These are phyloP conservation scores for Pantala flavescens DNA, from an alignment of 1,140 invertebrate species.

Conservation along the genomic window DNA sequence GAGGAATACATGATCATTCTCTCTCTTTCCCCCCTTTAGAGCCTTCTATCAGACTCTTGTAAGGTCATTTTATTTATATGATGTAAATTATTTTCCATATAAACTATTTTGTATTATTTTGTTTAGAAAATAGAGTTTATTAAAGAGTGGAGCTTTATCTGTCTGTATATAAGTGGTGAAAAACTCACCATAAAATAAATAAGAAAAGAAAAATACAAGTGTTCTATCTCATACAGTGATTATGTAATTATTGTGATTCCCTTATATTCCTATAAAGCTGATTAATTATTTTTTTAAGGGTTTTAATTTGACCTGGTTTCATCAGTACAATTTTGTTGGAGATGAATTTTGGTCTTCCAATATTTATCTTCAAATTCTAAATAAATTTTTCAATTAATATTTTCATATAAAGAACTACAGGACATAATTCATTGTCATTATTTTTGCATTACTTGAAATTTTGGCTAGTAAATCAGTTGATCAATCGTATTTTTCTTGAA, in stretches of 20 bases:
- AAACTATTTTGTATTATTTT: conserved; percentile 11
- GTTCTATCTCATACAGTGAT: neutral
- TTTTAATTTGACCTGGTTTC: too few species aligned
- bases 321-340: too few species aligned
- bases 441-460: too few species aligned
- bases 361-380: too few species aligned
- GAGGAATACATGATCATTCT: neutral
- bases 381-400: too few species aligned
- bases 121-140: neutral
- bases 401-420: too few species aligned
- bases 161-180: neutral
- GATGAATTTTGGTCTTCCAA: too few species aligned
- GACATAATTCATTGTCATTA: too few species aligned
- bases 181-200: neutral
- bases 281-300: too few species aligned
- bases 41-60: neutral
- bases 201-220: neutral
- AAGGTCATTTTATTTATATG: conserved; percentile 10
- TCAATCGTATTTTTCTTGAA: too few species aligned
- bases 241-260: neutral
- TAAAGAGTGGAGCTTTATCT: neutral
- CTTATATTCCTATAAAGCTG: neutral
- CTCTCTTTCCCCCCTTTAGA: neutral
- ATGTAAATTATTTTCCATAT: conserved; percentile 6
- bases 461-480: too few species aligned